Base-by-base conservation (phyloP, 2,797 vertebrate species). In the Hipposideros larvatus region DNA sequence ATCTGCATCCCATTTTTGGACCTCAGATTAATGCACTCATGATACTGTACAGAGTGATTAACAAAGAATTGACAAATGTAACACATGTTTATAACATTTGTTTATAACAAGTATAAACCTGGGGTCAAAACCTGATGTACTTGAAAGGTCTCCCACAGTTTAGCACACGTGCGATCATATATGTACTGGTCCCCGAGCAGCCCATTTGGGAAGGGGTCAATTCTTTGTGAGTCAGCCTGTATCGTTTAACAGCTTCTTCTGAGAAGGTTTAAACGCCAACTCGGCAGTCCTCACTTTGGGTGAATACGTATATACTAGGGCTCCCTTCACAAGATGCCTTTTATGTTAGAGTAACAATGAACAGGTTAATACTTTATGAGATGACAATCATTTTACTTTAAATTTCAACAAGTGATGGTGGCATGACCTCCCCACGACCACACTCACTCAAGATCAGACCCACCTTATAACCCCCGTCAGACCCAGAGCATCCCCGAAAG, bases 171-270 rank as follows among this genome's bases (percentile, higher is more conserved):
- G 16, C 48, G 46, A 70, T 7, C 55, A 7, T 22, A 22, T 57
- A 57, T 57, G 21, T 57, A 15, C 51, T 37, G n/a, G 28, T 55
- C 61, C 51, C 31, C 14, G 22, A 77, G 13, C 16, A 41, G 82
- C 70, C 51, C 22, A 92, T 71, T 65, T 68, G 46, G 68, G 24
- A 70, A 83, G 13, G 22, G 21, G 70, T 87, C 14, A 14, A 1
- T 77, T 83, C 26, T 77, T 78, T 91, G 63, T 48, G 7, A 90
- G 43, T 90, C 53, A 63, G n/a, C 14, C 19, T 46, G 7, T 75
- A 31, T 93, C 19, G 53, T 46, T 92, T 87, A 92, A 75, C 59
- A 80, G 21, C 87, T 77, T 80, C 43, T 74, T 92, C 68, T 34
- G 71, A 88, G 61, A 71, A 22, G 28, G 79, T 84, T 85, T 66